Percentiles rank a stretch among this genome's conserved stretches.
phyloP scores from a whole-genome alignment of 2,797 vertebrate genomes.

The Buphagus erythrorhynchus region DNA sequence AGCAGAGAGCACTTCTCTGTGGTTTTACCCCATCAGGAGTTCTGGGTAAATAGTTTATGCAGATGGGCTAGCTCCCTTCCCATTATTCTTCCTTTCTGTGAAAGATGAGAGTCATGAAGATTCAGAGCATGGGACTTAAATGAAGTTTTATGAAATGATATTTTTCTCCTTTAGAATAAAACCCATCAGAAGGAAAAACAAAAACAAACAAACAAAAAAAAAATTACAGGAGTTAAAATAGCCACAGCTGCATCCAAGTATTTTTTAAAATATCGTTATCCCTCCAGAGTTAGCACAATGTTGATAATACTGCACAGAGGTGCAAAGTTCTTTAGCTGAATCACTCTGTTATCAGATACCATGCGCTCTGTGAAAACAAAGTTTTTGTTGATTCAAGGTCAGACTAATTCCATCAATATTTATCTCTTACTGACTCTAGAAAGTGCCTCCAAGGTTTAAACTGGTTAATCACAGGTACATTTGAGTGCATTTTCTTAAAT shows the following conservation, averaged over 20 bases:
- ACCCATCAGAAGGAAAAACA: not conserved
- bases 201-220: not conserved
- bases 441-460: not conserved
- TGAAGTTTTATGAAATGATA: not conserved
- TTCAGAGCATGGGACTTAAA: not conserved
- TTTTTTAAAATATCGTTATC: not conserved
- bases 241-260: not conserved
- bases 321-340: not conserved
- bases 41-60: conserved; percentile 11
- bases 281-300: not conserved
- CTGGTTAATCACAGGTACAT: not conserved
- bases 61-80: not conserved
- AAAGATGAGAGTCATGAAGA: not conserved
- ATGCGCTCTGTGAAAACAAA: not conserved
- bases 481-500: not conserved
- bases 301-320: not conserved
- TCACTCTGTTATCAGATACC: not conserved
- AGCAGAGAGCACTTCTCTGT: not conserved
- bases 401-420: not conserved
- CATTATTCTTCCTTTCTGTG: not conserved
- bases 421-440: not conserved
- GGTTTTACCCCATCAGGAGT: not conserved
- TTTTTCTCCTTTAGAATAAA: conserved; percentile 43
- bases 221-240: not conserved
- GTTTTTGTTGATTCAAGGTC: conserved; percentile 18